phyloP scores from a whole-genome alignment of 92 coral and sea anemone species.

The Micromussa lordhowensis region DNA sequence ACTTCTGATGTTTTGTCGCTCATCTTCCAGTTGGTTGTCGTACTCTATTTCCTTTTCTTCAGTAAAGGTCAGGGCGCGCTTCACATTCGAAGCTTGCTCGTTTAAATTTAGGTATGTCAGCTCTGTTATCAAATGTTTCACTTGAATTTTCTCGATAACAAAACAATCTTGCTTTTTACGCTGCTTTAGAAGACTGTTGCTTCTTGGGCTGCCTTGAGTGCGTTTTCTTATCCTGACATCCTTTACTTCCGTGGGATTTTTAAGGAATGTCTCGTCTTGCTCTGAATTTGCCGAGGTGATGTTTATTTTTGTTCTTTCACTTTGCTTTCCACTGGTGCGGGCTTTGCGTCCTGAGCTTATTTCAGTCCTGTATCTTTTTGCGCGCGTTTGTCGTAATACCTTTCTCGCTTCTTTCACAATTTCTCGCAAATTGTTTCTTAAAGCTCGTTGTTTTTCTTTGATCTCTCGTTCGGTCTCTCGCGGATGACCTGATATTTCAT shows the following conservation, averaged over 20 bases:
- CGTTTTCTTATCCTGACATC: neutral
- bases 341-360: slow-evolving; percentile 6
- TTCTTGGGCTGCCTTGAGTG: neutral
- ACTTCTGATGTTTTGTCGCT: slow-evolving; percentile 35
- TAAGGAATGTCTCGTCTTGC: neutral
- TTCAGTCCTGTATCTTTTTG: slow-evolving; percentile 24
- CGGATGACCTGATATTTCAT: neutral
- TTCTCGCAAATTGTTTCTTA: slow-evolving; percentile 53
- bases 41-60: slow-evolving; percentile 55
- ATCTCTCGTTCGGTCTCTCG: slow-evolving; percentile 47
- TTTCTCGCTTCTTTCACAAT: slow-evolving; percentile 64
- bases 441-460: slow-evolving; percentile 49
- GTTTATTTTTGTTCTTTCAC: neutral
- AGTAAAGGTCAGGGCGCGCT: slow-evolving; percentile 46
- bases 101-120: slow-evolving; percentile 55
- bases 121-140: slow-evolving; percentile 62
- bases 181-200: slow-evolving; percentile 8
- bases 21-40: slow-evolving; percentile 47
- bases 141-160: slow-evolving; percentile 57
- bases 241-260: slow-evolving; percentile 25
- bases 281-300: neutral
- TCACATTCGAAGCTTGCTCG: slow-evolving; percentile 61
- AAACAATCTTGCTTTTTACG: slow-evolving; percentile 41
- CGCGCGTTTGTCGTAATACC: slow-evolving; percentile 48
- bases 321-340: slow-evolving; percentile 3